These are phyloP conservation scores for Bufotes viridis DNA, from an alignment of 2,797 vertebrate species.

Conservation along the genomic window DNA sequence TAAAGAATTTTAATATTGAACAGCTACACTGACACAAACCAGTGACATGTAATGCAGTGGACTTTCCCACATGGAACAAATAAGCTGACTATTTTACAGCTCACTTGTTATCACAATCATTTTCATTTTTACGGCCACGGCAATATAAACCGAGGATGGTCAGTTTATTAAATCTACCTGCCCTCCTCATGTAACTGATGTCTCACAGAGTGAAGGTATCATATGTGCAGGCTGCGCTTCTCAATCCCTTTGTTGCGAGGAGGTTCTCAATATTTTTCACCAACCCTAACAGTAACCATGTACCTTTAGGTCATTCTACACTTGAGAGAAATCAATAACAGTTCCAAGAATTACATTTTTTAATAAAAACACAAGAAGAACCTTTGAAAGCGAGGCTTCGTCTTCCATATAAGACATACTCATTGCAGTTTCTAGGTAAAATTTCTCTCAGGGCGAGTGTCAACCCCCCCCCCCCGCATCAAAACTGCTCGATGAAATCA, in stretches of 20 bases:
- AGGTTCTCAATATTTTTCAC: slow-evolving; percentile 7
- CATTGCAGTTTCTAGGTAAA: too few relatives aligned
- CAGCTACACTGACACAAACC: slow-evolving; percentile 11
- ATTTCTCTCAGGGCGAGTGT: too few relatives aligned
- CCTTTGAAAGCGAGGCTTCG: background rate
- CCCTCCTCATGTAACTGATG: background rate
- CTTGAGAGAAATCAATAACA: background rate
- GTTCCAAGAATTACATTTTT: background rate
- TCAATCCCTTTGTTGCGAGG: background rate
- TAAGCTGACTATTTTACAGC: background rate
- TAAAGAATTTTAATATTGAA: slow-evolving; percentile 18
- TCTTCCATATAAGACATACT: too few relatives aligned
- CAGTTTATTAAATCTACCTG: slow-evolving; percentile 4
- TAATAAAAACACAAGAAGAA: background rate
- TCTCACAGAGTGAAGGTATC: background rate
- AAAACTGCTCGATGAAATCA: too few relatives aligned
- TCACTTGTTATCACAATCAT: slow-evolving; percentile 12
- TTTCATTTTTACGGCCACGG: background rate
- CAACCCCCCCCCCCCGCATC: too few relatives aligned
- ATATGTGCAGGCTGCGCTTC: background rate
- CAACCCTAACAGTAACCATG: background rate
- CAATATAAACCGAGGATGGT: background rate
- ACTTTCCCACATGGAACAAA: slow-evolving; percentile 13
- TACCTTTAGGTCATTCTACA: background rate
- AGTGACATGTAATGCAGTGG: slow-evolving; percentile 3